Evolutionary conservation across 2,797 vertebrate species (phyloP).

Genomic region (Brachymystax lenok): DNA sequence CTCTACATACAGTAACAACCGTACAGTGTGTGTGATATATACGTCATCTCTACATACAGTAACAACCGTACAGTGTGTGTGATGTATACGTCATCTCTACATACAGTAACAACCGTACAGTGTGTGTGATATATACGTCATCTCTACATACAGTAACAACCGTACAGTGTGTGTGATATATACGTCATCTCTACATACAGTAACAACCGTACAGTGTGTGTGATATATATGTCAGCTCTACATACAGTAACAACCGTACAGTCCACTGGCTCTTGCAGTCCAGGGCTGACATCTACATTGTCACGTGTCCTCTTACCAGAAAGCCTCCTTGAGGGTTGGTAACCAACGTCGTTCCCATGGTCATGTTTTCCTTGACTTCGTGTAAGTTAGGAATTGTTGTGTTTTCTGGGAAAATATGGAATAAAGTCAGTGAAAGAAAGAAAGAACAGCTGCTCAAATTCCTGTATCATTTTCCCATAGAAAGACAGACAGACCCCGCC

Average conservation of each 20-base stretch:
- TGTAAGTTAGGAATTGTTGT: conserved; percentile 89
- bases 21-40: too few relatives aligned
- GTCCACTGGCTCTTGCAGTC: neutral
- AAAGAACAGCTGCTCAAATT: conserved; percentile 69
- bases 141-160: too few relatives aligned
- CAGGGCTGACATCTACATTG: neutral
- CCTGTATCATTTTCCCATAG: conserved; percentile 64
- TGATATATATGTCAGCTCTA: too few relatives aligned
- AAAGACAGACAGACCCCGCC: conserved; percentile 35
- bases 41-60: too few relatives aligned
- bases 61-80: too few relatives aligned
- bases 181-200: too few relatives aligned
- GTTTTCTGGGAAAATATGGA: conserved; percentile 77
- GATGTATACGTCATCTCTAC: too few relatives aligned
- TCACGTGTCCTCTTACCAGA: conserved; percentile 81
- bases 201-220: neutral
- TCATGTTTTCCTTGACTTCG: conserved; percentile 99
- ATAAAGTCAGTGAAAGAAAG: conserved; percentile 46
- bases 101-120: too few relatives aligned
- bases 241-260: neutral
- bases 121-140: too few relatives aligned
- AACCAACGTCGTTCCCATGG: conserved; percentile 94
- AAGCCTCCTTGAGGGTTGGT: conserved; percentile 94
- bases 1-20: too few relatives aligned
- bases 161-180: too few relatives aligned